Evolutionary conservation across 1,140 invertebrate genomes (phyloP), one percentile per base, ranked within the genome.

Genomic region (Portunus trituberculatus): DNA sequence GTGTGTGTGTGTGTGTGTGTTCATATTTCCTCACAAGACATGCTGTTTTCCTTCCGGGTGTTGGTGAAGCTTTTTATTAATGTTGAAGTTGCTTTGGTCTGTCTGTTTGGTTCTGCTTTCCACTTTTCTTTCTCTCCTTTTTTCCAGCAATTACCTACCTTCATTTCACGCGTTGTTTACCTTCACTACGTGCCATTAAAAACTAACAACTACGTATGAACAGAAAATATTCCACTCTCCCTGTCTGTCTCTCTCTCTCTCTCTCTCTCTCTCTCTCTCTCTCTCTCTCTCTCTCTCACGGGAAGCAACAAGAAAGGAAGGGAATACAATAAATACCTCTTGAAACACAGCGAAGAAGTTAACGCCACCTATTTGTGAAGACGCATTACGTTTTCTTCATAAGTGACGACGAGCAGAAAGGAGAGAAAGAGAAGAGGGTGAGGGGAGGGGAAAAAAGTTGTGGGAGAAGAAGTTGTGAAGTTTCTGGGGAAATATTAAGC

Each of bases 1-100:
- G 67, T 76, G 67, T 76, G 67, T 76, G 67, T 76, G 67, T 76
- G 67, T 76, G 67, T 76, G 67, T 76, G 67, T 76, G 67, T 76
- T 25, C n/a, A 7, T 76, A 20, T n/a, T 76, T 76, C 67, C 67
- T n/a, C 25, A 25, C n/a, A 76, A 76, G 59, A 76, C 59, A 14
- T 76, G 4, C 3, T 76, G 12, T 25, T 76, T 76, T 76, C 67
- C 20, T n/a, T 76, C 67, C 20, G 67, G 67, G 67, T n/a, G 67
- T 76, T 76, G 20, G 20, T 76, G 67, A 76, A 20, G 20, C 67
- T 76, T 76, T 76, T 76, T 76, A 76, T n/a, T 76, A 76, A 76
- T n/a, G 67, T 16, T 76, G 67, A 76, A n/a, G 67, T 25, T 20
- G 25, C 67, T 0, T 8, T n/a, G 20, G 20, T 76, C 16, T 76